Evolutionary conservation across 2,113 vertebrate species (phyloP), one percentile per base, ranked within the genome.

Genomic region (Aplodontia rufa): DNA sequence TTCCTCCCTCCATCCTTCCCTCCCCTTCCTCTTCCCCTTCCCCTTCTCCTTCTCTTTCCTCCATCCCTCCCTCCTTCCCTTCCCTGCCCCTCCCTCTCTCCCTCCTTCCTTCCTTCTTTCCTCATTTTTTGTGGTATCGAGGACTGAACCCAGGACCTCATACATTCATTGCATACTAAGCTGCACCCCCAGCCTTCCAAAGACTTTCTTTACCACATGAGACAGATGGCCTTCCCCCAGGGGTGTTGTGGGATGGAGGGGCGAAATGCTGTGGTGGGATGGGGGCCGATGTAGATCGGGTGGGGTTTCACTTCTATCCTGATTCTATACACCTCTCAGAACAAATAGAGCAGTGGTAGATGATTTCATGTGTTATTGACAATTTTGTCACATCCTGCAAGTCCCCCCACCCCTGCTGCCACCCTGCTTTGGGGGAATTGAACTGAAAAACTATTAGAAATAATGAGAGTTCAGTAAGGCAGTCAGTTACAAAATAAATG

Each of bases 401-500:
- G 17, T n/a, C 40, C 58, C 24, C 58, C 2, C 6, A 17, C 8
- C 6, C 35, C 92, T n/a, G n/a, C n/a, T n/a, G n/a, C n/a, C n/a
- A n/a, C n/a, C n/a, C n/a, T n/a, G n/a, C 71, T 83, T 71, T 92
- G 88, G 78, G 78, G 94, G 79, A 97, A 91, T n/a, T 62, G 93
- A 94, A 81, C 96, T 91, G 88, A 92, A 91, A 95, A 94, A 80
- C 81, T 97, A 94, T 97, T 95, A 97, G 79, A 96, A 97, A 97
- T 97, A 97, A 97, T 93, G 97, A 97, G 94, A 96, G 97, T 96
- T 97, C 93, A 91, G 96, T 91, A 96, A 91, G 95, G 89, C 94
- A 91, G 88, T 82, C 89, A 71, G 96, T 96, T 94, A 93, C 78
- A 83, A 95, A 96, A 96, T 86, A 96, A 96, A 96, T 87, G 96